Evolutionary conservation across 1,140 invertebrate genomes (phyloP).

Genomic region (Lasioglossum baleicum): DNA sequence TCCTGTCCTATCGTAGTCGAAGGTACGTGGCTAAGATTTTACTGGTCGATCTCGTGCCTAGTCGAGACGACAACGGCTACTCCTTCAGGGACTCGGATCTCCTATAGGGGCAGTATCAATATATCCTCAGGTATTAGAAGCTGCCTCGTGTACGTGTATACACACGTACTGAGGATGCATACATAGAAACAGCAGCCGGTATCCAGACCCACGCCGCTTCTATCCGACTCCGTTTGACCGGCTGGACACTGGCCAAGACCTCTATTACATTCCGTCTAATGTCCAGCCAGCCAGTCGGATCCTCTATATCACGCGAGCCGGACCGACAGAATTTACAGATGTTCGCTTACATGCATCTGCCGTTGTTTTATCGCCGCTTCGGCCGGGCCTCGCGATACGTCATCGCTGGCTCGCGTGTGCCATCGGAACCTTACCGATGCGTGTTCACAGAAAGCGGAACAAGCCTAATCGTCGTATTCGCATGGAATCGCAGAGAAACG

Average conservation of each 20-base stretch:
- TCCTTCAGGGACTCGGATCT: constrained; percentile 13
- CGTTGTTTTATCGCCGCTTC: constrained; percentile 35
- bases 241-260: constrained; percentile 68
- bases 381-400: background rate
- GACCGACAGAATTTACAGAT: constrained; percentile 64
- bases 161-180: constrained; percentile 20
- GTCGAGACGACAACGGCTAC: constrained; percentile 33
- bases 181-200: constrained; percentile 22
- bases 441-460: too few relatives aligned
- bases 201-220: constrained; percentile 2
- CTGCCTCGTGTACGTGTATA: constrained; percentile 3
- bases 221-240: constrained; percentile 54
- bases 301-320: constrained; percentile 51
- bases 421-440: too few relatives aligned
- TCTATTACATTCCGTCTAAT: constrained; percentile 72
- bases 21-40: constrained; percentile 61
- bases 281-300: constrained; percentile 46
- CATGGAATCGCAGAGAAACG: too few relatives aligned
- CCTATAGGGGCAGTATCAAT: constrained; percentile 30
- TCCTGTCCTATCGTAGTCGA: constrained; percentile 47
- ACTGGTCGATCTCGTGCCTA: constrained; percentile 54
- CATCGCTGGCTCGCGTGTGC: constrained; percentile 3
- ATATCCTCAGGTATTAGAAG: constrained; percentile 42
- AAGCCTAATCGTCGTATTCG: too few relatives aligned
- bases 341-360: constrained; percentile 37